Evolutionary conservation across 2,888 invertebrate species (phyloP), one percentile per base, ranked within the genome.

Genomic region (Drosophila kanekoi): DNA sequence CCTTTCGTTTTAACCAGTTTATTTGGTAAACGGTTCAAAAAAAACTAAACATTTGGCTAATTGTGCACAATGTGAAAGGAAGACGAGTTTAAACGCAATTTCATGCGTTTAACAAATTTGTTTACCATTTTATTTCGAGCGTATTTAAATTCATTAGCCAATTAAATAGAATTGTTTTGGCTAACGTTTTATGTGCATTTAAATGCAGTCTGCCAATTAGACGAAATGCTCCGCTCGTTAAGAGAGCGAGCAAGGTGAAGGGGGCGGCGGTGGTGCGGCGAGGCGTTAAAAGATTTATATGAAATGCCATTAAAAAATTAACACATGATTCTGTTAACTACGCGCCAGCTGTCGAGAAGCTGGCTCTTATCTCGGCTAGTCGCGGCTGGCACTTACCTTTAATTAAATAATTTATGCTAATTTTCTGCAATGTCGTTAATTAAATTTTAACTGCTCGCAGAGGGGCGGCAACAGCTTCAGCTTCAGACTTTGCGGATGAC

Each of bases 331-430:
- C 60, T 53, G 51, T 74, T 74, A 62, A 61, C 64, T 44, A 20
- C 62, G 53, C 47, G 40, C 18, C 38, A 53, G 18, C 18, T 8
- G 23, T 4, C 23, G 23, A 51, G 14, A 9, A 43, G 53, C 45
- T 18, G 48, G 1, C 52, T 49, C 32, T 61, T 14, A 49, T 45
- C 53, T 37, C 23, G 13, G 20, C 37, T 38, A 47, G 58, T 38
- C 62, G 63, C 53, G 68, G n/a, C 47, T 67, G 64, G 65, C 81
- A 69, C 81, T 84, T 67, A 81, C 80, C 84, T 78, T 81, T 82
- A 77, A 87, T 87, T 87, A 81, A 87, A 87, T 82, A 82, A 87
- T 84, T 87, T 87, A 87, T 87, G 86, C 82, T 87, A 87, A 87
- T 87, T 86, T 86, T 77, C 76, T 68, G 79, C 82, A 73, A 63